Percentiles rank a stretch among this genome's conserved stretches.
phyloP scores from a whole-genome alignment of 2,113 vertebrate genomes.

The Hemibagrus wyckioides region DNA sequence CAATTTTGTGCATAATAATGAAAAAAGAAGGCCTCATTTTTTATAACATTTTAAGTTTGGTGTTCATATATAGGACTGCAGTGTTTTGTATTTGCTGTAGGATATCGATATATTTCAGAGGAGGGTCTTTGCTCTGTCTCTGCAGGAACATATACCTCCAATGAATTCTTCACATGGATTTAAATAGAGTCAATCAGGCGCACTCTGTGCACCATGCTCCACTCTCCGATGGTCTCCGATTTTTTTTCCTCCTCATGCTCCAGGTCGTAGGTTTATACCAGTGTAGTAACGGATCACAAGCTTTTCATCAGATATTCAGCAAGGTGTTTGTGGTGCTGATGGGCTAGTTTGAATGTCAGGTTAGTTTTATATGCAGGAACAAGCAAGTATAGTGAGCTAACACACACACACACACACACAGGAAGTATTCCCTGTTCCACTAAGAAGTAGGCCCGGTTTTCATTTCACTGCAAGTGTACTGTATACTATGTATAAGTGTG shows the following conservation, averaged over 20 bases:
- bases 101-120: not conserved
- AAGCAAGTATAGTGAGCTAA: not conserved
- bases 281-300: not conserved
- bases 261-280: not conserved
- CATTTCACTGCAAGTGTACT: too few species aligned
- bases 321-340: not conserved
- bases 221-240: not conserved
- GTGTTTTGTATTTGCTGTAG: not conserved
- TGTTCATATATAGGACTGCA: not conserved
- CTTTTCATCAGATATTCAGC: not conserved
- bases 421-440: too few species aligned
- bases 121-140: not conserved
- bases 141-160: slow-evolving; percentile 7
- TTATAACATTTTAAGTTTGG: not conserved
- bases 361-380: not conserved
- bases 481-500: too few species aligned
- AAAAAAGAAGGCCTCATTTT: not conserved
- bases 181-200: slow-evolving; percentile 11
- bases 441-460: too few species aligned
- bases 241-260: not conserved
- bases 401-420: too few species aligned
- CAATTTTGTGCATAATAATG: not conserved
- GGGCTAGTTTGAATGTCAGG: not conserved
- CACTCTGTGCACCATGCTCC: slow-evolving; percentile 17
- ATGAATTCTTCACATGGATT: slow-evolving; percentile 23